Evolutionary conservation across 2,113 vertebrate genomes (phyloP).

Genomic region (Ammodytes marinus): DNA sequence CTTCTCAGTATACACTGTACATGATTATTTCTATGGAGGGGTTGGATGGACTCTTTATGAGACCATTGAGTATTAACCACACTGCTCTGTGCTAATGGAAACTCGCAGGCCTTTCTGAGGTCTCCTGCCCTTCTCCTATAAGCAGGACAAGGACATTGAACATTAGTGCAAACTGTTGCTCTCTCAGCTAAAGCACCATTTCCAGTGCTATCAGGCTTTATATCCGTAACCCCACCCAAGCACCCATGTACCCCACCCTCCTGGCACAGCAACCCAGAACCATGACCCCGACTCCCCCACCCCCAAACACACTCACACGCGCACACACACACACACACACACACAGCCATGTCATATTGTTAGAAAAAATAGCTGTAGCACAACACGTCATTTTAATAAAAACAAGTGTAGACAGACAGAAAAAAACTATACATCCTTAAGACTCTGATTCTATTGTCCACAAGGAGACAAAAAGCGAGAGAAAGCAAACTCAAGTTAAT

Average conservation of each 20-base stretch:
- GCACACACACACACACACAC: not conserved
- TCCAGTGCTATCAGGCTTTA: slow-evolving; percentile 88
- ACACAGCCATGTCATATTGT: slow-evolving; percentile 68
- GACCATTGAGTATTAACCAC: slow-evolving; percentile 70
- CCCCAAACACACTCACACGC: slow-evolving; percentile 36
- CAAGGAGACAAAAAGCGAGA: slow-evolving; percentile 69
- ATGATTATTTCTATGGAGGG: slow-evolving; percentile 66
- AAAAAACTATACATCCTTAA: slow-evolving; percentile 65
- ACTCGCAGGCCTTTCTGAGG: slow-evolving; percentile 80
- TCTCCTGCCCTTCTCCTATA: slow-evolving; percentile 77
- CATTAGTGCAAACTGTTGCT: slow-evolving; percentile 89
- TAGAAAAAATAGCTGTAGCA: slow-evolving; percentile 71
- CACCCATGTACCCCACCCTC: slow-evolving; percentile 71
- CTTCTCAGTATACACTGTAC: slow-evolving; percentile 67
- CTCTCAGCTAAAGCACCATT: slow-evolving; percentile 86
- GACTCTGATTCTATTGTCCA: slow-evolving; percentile 75
- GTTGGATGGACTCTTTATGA: slow-evolving; percentile 72
- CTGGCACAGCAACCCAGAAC: slow-evolving; percentile 75
- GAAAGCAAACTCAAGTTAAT: slow-evolving; percentile 81
- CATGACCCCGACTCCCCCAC: slow-evolving; percentile 30
- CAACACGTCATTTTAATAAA: slow-evolving; percentile 71
- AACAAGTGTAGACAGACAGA: slow-evolving; percentile 56
- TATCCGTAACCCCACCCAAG: slow-evolving; percentile 77
- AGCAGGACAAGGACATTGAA: slow-evolving; percentile 84
- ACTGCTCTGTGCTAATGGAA: slow-evolving; percentile 75